These are phyloP conservation scores for Chelonus formosanus DNA, from an alignment of 2,888 invertebrate genomes.

Conservation along the genomic window DNA sequence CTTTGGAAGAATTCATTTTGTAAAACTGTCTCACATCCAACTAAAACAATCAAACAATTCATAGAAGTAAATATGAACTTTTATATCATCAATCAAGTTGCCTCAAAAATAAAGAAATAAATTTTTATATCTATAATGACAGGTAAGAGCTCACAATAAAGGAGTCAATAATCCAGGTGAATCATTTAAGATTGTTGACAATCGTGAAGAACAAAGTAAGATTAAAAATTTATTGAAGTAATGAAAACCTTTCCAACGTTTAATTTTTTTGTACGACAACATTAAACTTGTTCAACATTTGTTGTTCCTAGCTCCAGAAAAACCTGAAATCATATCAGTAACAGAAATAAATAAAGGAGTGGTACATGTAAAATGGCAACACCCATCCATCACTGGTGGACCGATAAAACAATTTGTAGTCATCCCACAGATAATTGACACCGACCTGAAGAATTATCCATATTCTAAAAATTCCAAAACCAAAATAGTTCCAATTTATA, in stretches of 20 bases:
- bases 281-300: too few species aligned
- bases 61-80: too few species aligned
- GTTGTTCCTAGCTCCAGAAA: not conserved
- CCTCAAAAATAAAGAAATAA: not conserved
- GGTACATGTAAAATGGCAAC: constrained; percentile 42
- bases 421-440: constrained; percentile 6
- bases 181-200: not conserved
- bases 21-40: constrained; percentile 8
- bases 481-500: not conserved
- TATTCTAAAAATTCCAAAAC: not conserved
- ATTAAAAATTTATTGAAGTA: not conserved
- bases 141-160: constrained; percentile 45
- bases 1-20: constrained; percentile 42
- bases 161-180: constrained; percentile 35
- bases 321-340: not conserved
- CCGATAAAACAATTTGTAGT: constrained; percentile 39
- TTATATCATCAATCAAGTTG: too few species aligned
- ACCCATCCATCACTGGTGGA: constrained; percentile 44
- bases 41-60: too few species aligned
- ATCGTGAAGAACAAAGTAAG: not conserved
- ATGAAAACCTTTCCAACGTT: not conserved
- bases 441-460: constrained; percentile 24
- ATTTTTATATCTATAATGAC: not conserved
- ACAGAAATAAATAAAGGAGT: constrained; percentile 25
- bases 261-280: too few species aligned